Base-by-base conservation (phyloP, 1,140 invertebrate genomes). In the Papilio polyxenes region DNA sequence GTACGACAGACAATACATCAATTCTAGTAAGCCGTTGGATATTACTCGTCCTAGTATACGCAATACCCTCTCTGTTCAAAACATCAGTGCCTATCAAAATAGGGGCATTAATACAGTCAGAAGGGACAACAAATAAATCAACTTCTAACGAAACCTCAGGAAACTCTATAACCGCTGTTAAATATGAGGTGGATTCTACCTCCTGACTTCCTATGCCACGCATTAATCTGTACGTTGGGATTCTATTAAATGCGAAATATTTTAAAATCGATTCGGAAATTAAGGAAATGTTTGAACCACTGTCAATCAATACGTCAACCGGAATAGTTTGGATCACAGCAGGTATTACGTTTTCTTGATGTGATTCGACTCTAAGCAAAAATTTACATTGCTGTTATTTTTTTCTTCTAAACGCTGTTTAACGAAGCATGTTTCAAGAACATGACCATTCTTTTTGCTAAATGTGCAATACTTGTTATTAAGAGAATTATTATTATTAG, bases 71-170 rank as follows among this genome's bases (percentile, higher is more conserved):
- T 0, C 85, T 79, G 51, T 88, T 88, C 23, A 88, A 75, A 23
- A 87, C 83, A 69, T 87, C 86, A 1, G 85, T 88, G 37, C 85
- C 86, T 11, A 86, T 83, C 15, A 88, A 56, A 4, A 86, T 78
- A 7, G 87, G 83, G 0, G 83, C 65, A 17, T 56, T 83, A 13
- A 86, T 82, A 74, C 56, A 85, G 31, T 65, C 8, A 3, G 53
- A 10, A 4, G 82, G 74, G 4, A 88, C 84, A 8, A 88, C 75
- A 74, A 80, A 48, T 0, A 88, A 80, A 82, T 88, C 84, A 5
- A 82, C 79, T 77, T 84, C 85, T 20, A 85, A 13, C 0, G 81
- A 51, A 6, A 86, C 59, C 0, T 85, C 83, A 8, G 20, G 6
- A 49, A 86, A 85, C 56, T 87, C 84, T 7, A 40, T 6, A 40